Base-by-base conservation (phyloP, 2,113 vertebrate genomes). In the Cololabis saira region DNA sequence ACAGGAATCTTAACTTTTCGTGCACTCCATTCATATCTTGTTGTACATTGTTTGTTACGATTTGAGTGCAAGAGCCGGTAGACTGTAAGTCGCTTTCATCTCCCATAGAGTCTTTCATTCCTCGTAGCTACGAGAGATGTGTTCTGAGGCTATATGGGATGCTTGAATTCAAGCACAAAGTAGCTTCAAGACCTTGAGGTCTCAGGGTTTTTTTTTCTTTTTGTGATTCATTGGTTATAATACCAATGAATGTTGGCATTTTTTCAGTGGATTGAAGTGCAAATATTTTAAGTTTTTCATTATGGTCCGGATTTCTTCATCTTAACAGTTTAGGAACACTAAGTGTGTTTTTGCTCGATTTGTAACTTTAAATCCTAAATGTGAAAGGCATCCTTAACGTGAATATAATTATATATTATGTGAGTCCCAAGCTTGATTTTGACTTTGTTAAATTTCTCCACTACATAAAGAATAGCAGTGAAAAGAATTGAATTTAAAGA, bases 1-100 rank as follows among this genome's bases (percentile, higher is more conserved):
- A 82, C 2, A 15, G 59, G 68, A 81, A 72, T 85, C 80, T 82
- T 50, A 57, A 64, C 70, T 78, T 77, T 72, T 77, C 74, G 61
- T 84, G 49, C 12, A 0, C 19, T 5, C 48, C 13, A 17, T 67
- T 43, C 53, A 83, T 89, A 81, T 87, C 15, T 62, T 14, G 9
- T 62, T 14, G 9, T 76, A 78, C 70, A 79, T 63, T 75, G 67
- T 74, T 17, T 17, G 43, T 66, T 72, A 61, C 60, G 61, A 51
- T 74, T 13, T 78, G 49, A 84, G 86, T 73, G 19, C 68, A 4
- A 17, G 49, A 47, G 50, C 72, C n/a, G n/a, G 33, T 64, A 45
- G 62, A 74, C 44, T 49, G 56, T 68, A 76, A 74, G 77, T 67
- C 75, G 65, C 71, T 78, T 78, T 78, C 48, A 19, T 80, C 59